A percentile compares a stretch with the other conserved stretches of the same genome.
These are phyloP conservation scores for Mesoclemmys tuberculata DNA, from an alignment of 2,113 vertebrate species.

Conservation along the genomic window DNA sequence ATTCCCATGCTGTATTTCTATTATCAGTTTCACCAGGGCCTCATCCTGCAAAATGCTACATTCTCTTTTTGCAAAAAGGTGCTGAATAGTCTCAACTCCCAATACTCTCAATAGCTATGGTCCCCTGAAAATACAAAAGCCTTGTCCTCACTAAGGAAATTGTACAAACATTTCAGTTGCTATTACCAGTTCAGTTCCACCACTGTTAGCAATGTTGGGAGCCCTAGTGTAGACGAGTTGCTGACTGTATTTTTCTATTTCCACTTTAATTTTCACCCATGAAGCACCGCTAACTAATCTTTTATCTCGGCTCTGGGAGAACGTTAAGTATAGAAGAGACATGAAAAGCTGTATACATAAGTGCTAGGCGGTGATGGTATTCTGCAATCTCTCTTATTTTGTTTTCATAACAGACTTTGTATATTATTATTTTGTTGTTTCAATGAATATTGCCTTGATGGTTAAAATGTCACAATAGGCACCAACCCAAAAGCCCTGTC, in stretches of 20 bases:
- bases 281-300: neutral
- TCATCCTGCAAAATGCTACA: neutral
- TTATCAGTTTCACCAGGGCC: neutral
- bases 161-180: neutral
- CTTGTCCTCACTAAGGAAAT: neutral
- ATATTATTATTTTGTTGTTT: neutral
- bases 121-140: neutral
- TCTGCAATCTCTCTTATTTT: neutral
- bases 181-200: neutral
- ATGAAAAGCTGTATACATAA: neutral
- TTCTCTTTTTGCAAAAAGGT: neutral
- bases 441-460: neutral
- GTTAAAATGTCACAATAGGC: neutral
- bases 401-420: neutral
- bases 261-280: neutral
- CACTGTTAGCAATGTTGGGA: neutral
- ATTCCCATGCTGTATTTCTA: neutral
- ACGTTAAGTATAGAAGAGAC: neutral
- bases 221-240: neutral
- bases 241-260: neutral
- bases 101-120: neutral
- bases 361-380: neutral
- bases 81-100: neutral
- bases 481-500: constrained; percentile 16
- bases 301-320: neutral